Evolutionary conservation across 2,797 vertebrate genomes (phyloP), one percentile per base, ranked within the genome.

Genomic region (Danio choprae): DNA sequence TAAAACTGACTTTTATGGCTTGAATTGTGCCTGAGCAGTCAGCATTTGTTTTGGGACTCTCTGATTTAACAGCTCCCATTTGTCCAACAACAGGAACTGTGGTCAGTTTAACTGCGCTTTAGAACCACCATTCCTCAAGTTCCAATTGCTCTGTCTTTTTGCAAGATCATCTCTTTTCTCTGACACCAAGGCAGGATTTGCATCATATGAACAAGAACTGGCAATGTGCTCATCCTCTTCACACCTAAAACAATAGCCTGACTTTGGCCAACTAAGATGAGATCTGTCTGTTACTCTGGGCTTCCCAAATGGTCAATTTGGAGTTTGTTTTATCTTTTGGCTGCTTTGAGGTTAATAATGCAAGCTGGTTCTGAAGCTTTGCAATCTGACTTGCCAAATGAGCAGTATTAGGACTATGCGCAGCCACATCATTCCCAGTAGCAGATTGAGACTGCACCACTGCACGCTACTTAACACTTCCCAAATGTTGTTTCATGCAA

Each of bases 211-310:
- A 46, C 77, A 85, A 6, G 43, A 5, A 1, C 50, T 51, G 29
- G 50, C 8, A 4, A 83, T 85, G 15, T 85, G 71, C 29, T 80
- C 74, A 44, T 83, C 81, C 36, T 77, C 63, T 1, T 78, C 79
- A 38, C 79, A 84, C 13, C 38, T 58, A 15, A 81, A 81, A 40
- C 79, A 81, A 20, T 82, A 82, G 22, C 72, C 55, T 7, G 77
- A 80, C 56, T 64, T 80, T 15, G 76, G 75, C n/a, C 63, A 71
- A 9, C 22, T 5, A 55, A 5, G 11, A n/a, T 48, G 46, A 6
- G 43, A 1, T n/a, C n/a, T n/a, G 2, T 48, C 41, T 68, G n/a
- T 4, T n/a, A n/a, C 16, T 15, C 22, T 63, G 29, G 8, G 3
- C 12, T 46, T 68, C 29, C 15, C 9, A 5, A 1, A 7, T 3